These are phyloP conservation scores for Syngnathus scovelli DNA, from an alignment of 2,113 vertebrate genomes.

Conservation along the genomic window DNA sequence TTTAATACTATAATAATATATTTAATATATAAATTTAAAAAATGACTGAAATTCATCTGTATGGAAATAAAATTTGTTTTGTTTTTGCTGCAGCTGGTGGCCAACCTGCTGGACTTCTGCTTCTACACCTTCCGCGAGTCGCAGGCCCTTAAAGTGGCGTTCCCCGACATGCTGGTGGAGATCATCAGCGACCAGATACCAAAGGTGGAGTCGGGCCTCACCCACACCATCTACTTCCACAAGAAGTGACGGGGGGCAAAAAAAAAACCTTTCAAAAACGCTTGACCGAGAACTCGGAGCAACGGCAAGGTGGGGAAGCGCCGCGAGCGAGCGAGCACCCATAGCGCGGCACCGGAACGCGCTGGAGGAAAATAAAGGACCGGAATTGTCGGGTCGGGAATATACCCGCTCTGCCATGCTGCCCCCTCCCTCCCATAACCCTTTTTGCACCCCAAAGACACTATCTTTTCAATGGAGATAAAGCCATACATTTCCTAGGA, in stretches of 20 bases:
- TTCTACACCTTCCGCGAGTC: conserved; percentile 99
- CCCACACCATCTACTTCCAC: conserved; percentile 97
- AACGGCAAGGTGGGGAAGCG: neutral
- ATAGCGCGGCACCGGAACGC: too few species aligned
- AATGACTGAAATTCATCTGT: neutral
- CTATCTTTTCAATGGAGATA: conserved; percentile 88
- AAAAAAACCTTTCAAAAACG: conserved; percentile 25
- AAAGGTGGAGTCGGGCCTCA: conserved; percentile 97
- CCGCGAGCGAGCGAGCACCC: neutral
- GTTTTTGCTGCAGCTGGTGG: conserved; percentile 83
- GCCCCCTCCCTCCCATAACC: conserved; percentile 8
- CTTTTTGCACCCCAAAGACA: conserved; percentile 60
- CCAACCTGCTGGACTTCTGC: conserved; percentile 93
- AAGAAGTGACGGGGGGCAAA: conserved; percentile 81
- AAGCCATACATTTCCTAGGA: conserved; percentile 96
- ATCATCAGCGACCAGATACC: conserved; percentile 99
- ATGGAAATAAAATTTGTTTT: conserved; percentile 13
- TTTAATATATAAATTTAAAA: too few species aligned
- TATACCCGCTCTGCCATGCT: conserved; percentile 33
- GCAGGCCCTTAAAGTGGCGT: conserved; percentile 96
- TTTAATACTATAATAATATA: too few species aligned
- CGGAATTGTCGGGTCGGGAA: conserved; percentile 32
- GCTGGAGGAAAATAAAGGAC: conserved; percentile 9
- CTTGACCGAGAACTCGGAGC: neutral
- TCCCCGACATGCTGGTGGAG: conserved; percentile 98